Evolutionary conservation across 2,797 vertebrate genomes (phyloP).

Genomic region (Acipenser transmontanus): DNA sequence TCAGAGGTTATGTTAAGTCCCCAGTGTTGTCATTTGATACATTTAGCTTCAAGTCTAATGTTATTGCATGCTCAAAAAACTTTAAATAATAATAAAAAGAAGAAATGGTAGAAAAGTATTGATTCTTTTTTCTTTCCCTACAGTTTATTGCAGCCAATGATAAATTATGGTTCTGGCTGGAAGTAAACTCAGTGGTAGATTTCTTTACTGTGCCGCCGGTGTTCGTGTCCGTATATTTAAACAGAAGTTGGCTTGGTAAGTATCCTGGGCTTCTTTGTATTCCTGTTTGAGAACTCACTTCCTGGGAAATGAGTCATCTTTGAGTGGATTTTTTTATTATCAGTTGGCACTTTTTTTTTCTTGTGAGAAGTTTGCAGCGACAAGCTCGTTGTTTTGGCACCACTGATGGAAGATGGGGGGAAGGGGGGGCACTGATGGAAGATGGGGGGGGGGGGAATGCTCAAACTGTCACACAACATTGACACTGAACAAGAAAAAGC

Average conservation of each 20-base stretch:
- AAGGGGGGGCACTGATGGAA: too few relatives aligned
- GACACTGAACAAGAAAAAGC: too few relatives aligned
- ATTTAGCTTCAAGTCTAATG: too few relatives aligned
- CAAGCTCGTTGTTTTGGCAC: too few relatives aligned
- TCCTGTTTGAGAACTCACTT: slow-evolving; percentile 1
- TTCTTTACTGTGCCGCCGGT: slow-evolving; percentile 96
- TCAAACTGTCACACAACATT: too few relatives aligned
- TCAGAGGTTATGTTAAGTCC: too few relatives aligned
- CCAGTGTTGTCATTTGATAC: too few relatives aligned
- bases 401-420: too few relatives aligned
- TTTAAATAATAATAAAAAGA: too few relatives aligned
- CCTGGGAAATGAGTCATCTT: slow-evolving; percentile 4
- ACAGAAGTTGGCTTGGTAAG: slow-evolving; percentile 97
- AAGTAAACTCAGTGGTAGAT: slow-evolving; percentile 96
- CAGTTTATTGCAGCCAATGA: slow-evolving; percentile 96
- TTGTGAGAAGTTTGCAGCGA: too few relatives aligned
- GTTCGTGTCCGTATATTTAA: slow-evolving; percentile 94
- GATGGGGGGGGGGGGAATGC: too few relatives aligned
- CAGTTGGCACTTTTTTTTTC: slow-evolving; percentile 16
- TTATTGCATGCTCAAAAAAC: too few relatives aligned
- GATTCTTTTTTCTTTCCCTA: slow-evolving; percentile 13
- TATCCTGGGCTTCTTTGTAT: slow-evolving; percentile 18
- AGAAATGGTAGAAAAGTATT: neutral
- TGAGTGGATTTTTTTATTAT: slow-evolving; percentile 8
- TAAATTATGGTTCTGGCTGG: slow-evolving; percentile 97